Conservation (phyloP, 2,888 invertebrate genomes). For the Parnassius orleans region DNA sequence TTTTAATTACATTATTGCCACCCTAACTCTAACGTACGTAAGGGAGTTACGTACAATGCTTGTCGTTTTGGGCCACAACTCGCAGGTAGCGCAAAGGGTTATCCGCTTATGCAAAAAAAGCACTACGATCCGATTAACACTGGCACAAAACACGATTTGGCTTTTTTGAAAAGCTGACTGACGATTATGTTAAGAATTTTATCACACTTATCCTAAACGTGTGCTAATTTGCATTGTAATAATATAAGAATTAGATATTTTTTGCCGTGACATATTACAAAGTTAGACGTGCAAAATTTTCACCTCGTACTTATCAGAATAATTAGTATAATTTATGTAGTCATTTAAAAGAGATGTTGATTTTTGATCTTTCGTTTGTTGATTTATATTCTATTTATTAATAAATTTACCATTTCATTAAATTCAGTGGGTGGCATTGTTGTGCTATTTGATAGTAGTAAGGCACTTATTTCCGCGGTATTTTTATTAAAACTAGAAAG, state of each 20-base stretch:
- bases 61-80: constrained; percentile 41
- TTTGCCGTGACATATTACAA: background rate
- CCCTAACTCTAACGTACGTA: constrained; percentile 52
- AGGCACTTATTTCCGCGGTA: too few relatives aligned
- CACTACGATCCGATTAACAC: constrained; percentile 76
- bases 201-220: constrained; percentile 45
- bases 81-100: constrained; percentile 77
- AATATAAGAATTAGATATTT: constrained; percentile 5
- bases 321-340: too few relatives aligned
- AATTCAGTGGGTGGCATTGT: too few relatives aligned
- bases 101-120: constrained; percentile 79
- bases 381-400: too few relatives aligned
- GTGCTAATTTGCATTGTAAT: constrained; percentile 42
- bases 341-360: too few relatives aligned
- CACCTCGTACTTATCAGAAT: too few relatives aligned
- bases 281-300: too few relatives aligned
- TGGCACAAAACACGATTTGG: constrained; percentile 57
- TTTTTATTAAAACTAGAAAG: too few relatives aligned
- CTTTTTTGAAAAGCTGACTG: constrained; percentile 55
- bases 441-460: too few relatives aligned
- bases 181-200: constrained; percentile 55
- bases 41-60: constrained; percentile 53
- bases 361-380: too few relatives aligned
- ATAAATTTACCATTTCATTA: too few relatives aligned
- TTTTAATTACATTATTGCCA: constrained; percentile 35